These are phyloP conservation scores for Coracias cyanogaster DNA, from an alignment of 2,797 vertebrate species.

Conservation along the genomic window DNA sequence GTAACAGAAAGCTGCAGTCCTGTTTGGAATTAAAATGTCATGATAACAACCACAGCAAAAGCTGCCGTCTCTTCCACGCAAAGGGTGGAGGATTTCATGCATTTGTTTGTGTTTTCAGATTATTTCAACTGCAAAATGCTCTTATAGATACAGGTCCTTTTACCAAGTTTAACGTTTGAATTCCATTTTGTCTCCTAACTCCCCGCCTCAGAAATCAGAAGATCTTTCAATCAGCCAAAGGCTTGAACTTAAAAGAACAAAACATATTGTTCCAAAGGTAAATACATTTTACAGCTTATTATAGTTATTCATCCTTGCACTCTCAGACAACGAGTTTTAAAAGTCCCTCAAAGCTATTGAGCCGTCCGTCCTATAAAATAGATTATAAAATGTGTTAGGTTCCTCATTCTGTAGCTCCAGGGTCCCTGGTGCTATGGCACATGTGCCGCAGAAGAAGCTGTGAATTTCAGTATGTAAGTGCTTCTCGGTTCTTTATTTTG, in stretches of 20 bases:
- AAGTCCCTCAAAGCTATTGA: background rate
- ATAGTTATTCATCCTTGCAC: background rate
- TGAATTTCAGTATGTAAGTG: background rate
- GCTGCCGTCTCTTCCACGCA: background rate
- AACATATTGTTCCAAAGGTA: background rate
- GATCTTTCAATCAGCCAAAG: background rate
- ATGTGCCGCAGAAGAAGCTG: background rate
- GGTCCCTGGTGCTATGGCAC: background rate
- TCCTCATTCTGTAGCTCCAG: background rate
- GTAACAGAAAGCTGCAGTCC: background rate
- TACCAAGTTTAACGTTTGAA: background rate
- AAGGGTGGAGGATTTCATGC: background rate
- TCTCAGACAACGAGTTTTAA: background rate
- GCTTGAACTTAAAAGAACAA: background rate
- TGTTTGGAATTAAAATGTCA: background rate
- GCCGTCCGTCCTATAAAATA: background rate
- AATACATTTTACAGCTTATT: background rate
- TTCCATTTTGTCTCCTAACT: background rate
- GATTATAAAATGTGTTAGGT: background rate
- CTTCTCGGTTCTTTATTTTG: slow-evolving; percentile 37
- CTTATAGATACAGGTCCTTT: background rate
- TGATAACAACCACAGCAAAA: background rate
- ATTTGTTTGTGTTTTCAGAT: background rate
- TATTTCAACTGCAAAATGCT: background rate
- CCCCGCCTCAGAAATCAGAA: background rate